These are phyloP conservation scores for Tanytarsus gracilentus DNA, from an alignment of 2,888 invertebrate genomes.

Conservation along the genomic window DNA sequence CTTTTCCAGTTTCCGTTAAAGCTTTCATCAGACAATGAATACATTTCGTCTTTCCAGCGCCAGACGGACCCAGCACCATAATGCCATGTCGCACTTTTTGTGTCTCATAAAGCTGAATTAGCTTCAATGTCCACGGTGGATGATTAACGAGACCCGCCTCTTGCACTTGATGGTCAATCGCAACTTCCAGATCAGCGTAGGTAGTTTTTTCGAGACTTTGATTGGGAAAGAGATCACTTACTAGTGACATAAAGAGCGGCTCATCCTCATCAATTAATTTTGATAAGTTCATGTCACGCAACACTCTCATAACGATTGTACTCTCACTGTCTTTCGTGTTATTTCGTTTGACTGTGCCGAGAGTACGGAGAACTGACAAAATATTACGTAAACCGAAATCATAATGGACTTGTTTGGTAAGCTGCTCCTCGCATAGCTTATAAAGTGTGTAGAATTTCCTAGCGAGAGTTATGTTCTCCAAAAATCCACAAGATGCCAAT, in stretches of 20 bases:
- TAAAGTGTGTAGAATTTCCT: conserved; percentile 94
- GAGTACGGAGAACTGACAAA: conserved; percentile 81
- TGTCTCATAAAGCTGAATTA: conserved; percentile 93
- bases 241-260: conserved; percentile 91
- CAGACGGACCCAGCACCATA: conserved; percentile 85
- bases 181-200: conserved; percentile 80
- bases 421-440: conserved; percentile 92
- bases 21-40: conserved; percentile 85
- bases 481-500: conserved; percentile 88
- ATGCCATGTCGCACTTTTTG: conserved; percentile 92
- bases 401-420: conserved; percentile 96
- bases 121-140: conserved; percentile 89
- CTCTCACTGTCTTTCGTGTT: conserved; percentile 90
- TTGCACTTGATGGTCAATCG: conserved; percentile 76
- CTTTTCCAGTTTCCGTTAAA: conserved; percentile 72
- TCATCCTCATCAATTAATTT: conserved; percentile 97
- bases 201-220: conserved; percentile 85
- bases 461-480: conserved; percentile 89
- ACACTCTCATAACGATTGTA: conserved; percentile 91
- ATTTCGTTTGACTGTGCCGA: conserved; percentile 84
- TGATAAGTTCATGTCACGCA: conserved; percentile 96
- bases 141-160: conserved; percentile 75
- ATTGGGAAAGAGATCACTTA: conserved; percentile 92
- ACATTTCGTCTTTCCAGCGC: conserved; percentile 88
- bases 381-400: conserved; percentile 95